Evolutionary conservation across 2,888 invertebrate species (phyloP).

Genomic region (Cryptocheilus praepositus): DNA sequence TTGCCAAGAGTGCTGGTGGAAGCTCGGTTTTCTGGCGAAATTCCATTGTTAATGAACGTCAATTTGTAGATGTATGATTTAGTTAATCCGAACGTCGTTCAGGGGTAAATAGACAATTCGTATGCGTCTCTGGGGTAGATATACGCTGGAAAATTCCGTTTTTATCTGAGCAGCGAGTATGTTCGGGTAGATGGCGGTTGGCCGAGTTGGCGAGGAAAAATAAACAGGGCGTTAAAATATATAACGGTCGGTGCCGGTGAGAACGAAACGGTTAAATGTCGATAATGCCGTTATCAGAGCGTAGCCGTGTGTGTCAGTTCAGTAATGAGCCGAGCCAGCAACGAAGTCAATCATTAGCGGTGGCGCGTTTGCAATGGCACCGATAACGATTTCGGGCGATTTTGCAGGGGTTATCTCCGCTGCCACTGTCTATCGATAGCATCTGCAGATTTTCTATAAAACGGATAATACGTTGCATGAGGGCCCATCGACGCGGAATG

Average conservation of each 20-base stretch:
- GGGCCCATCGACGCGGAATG: neutral
- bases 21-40: neutral
- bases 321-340: slow-evolving; percentile 47
- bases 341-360: slow-evolving; percentile 42
- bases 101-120: neutral
- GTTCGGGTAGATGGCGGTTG: neutral
- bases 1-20: too few relatives aligned
- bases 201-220: slow-evolving; percentile 13
- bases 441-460: slow-evolving; percentile 40
- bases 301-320: slow-evolving; percentile 40
- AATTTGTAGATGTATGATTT: too few relatives aligned
- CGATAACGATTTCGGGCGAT: slow-evolving; percentile 39
- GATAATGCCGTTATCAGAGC: slow-evolving; percentile 51
- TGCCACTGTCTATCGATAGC: slow-evolving; percentile 37
- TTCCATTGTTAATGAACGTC: slow-evolving; percentile 12
- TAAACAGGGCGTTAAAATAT: slow-evolving; percentile 13
- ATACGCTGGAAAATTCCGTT: slow-evolving; percentile 28
- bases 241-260: too few relatives aligned
- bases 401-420: neutral
- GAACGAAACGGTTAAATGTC: slow-evolving; percentile 32
- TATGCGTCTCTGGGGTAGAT: slow-evolving; percentile 2
- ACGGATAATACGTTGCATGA: slow-evolving; percentile 41
- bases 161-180: slow-evolving; percentile 24
- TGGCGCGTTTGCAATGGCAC: slow-evolving; percentile 27
- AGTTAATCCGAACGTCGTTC: too few relatives aligned